phyloP scores from a whole-genome alignment of 2,888 invertebrate genomes.

The Resseliella maxima region DNA sequence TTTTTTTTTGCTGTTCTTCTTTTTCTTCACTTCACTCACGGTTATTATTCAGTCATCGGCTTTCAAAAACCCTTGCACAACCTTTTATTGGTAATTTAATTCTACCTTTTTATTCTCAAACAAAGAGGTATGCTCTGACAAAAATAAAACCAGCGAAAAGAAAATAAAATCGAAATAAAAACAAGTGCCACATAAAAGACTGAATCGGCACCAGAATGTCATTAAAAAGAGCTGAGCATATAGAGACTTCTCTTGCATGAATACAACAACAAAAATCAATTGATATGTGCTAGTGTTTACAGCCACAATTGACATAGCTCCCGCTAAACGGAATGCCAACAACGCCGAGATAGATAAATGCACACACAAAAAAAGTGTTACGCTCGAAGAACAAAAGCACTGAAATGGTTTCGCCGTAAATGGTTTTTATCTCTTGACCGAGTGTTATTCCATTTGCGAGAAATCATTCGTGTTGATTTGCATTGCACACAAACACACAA shows the following conservation, averaged over 20 bases:
- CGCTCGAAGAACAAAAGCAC: background rate
- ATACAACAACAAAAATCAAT: background rate
- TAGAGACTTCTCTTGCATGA: background rate
- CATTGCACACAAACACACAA: background rate
- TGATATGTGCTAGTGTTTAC: conserved; percentile 24
- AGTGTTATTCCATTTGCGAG: background rate
- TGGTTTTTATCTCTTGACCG: background rate
- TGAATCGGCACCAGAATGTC: background rate
- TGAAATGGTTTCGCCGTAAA: background rate
- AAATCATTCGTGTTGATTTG: background rate
- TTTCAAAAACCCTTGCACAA: background rate
- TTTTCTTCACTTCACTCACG: too few relatives aligned
- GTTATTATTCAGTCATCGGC: conserved; percentile 17
- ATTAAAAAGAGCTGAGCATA: conserved; percentile 24
- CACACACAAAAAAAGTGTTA: background rate
- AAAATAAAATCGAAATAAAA: conserved; percentile 46
- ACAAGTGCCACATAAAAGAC: conserved; percentile 32
- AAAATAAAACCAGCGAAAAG: background rate
- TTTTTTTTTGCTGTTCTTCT: background rate
- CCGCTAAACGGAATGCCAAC: background rate
- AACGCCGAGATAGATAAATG: background rate
- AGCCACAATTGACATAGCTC: background rate
- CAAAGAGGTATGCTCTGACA: background rate
- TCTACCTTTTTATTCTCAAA: background rate
- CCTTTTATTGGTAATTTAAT: conserved; percentile 40